These are phyloP conservation scores for Cyanoramphus novaezelandiae DNA, from an alignment of 2,113 vertebrate genomes.

Conservation along the genomic window DNA sequence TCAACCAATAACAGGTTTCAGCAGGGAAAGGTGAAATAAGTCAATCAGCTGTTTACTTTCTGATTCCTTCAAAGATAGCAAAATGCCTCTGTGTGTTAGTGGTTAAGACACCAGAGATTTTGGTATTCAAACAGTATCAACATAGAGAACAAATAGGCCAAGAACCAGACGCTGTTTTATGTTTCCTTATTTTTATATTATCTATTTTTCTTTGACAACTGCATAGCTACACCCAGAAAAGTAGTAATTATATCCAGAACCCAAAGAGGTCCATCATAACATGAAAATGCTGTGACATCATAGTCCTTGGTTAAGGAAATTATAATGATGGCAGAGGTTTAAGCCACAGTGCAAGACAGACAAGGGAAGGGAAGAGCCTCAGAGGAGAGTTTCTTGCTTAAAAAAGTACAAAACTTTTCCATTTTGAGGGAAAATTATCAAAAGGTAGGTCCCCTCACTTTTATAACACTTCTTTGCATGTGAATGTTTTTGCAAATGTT, in stretches of 20 bases:
- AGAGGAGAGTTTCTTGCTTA: background rate
- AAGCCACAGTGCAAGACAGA: constrained; percentile 28
- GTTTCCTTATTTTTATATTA: constrained; percentile 15
- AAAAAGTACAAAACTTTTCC: background rate
- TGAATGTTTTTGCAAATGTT: background rate
- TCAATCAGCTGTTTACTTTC: constrained; percentile 2
- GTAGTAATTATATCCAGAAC: constrained; percentile 31
- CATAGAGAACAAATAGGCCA: background rate
- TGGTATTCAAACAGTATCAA: background rate
- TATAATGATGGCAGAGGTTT: constrained; percentile 49
- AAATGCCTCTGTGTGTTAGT: background rate
- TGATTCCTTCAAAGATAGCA: background rate
- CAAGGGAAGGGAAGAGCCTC: background rate
- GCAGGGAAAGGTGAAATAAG: constrained; percentile 29
- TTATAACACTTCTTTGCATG: background rate
- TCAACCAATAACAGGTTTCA: constrained; percentile 15
- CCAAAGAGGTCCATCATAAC: constrained; percentile 40
- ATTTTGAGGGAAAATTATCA: background rate
- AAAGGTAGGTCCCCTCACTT: constrained; percentile 18
- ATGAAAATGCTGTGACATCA: constrained; percentile 60
- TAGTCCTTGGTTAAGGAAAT: constrained; percentile 54
- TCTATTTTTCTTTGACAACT: constrained; percentile 7
- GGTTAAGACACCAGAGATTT: background rate
- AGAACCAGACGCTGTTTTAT: background rate
- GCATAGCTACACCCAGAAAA: constrained; percentile 3